Evolutionary conservation across 2,113 vertebrate genomes (phyloP).

Genomic region (Paradoxurus hermaphroditus): DNA sequence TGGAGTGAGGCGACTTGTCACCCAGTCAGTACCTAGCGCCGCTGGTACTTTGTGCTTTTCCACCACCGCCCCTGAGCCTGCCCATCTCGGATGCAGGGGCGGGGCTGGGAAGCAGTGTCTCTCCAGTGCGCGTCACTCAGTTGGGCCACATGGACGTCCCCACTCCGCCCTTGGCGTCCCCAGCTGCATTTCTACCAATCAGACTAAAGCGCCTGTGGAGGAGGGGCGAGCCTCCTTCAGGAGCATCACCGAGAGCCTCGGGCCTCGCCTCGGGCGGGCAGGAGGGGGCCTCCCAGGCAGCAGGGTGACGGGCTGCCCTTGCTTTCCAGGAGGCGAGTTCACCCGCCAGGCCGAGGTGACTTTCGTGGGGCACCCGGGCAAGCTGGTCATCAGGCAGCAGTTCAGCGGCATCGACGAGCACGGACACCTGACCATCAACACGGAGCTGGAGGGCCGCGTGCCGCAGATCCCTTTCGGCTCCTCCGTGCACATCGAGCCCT

Average conservation of each 20-base stretch:
- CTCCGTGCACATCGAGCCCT: slow-evolving; percentile 89
- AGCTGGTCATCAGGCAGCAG: slow-evolving; percentile 88
- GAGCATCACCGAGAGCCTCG: not conserved
- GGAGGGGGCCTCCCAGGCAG: not conserved
- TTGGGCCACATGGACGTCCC: not conserved
- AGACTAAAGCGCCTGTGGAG: not conserved
- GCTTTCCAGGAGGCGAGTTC: slow-evolving; percentile 90
- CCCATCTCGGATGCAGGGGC: rapidly evolving
- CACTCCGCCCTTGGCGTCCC: not conserved
- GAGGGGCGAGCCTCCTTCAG: not conserved
- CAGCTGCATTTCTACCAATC: not conserved
- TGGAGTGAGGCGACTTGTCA: not conserved
- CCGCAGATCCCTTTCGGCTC: slow-evolving; percentile 85
- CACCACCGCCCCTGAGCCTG: not conserved
- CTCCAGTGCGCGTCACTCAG: rapidly evolving
- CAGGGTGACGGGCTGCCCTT: not conserved
- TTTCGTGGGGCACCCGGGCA: slow-evolving; percentile 89
- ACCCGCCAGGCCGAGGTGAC: slow-evolving; percentile 90
- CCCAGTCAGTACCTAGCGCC: too few species aligned
- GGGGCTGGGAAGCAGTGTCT: not conserved
- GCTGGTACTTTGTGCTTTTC: not conserved
- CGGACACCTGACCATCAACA: slow-evolving; percentile 92
- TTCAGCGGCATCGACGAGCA: slow-evolving; percentile 95
- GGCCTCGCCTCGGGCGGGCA: not conserved
- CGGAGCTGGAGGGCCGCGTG: slow-evolving; percentile 90